Evolutionary conservation across 2,113 vertebrate species (phyloP).

Genomic region (Onychostruthus taczanowskii): DNA sequence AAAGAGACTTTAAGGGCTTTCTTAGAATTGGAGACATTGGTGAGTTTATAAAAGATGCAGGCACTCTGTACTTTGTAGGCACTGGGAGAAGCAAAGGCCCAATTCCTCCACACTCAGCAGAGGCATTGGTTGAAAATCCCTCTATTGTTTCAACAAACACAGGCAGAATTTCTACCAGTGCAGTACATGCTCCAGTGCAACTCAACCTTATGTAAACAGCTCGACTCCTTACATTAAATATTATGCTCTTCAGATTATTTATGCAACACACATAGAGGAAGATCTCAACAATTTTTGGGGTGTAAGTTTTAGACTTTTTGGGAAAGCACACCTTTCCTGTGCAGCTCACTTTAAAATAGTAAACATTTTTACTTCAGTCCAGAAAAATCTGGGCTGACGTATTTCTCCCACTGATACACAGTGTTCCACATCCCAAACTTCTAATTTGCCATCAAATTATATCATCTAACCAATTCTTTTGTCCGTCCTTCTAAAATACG

Average conservation of each 20-base stretch:
- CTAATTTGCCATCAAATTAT: neutral
- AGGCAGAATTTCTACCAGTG: neutral
- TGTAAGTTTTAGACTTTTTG: neutral
- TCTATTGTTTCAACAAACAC: neutral
- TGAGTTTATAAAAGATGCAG: neutral
- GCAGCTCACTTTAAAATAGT: neutral
- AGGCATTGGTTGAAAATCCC: neutral
- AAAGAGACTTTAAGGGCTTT: neutral
- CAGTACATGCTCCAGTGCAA: neutral
- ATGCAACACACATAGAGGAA: slow-evolving; percentile 4
- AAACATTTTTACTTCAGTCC: neutral
- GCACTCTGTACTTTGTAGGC: neutral
- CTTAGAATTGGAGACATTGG: neutral
- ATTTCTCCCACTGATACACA: neutral
- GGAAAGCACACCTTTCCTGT: neutral
- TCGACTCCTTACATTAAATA: slow-evolving; percentile 37
- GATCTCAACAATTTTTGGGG: neutral
- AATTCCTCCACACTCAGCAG: neutral
- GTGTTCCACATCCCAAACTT: neutral
- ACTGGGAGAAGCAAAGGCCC: neutral
- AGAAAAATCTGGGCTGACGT: neutral
- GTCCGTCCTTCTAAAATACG: neutral
- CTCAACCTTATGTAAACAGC: slow-evolving; percentile 4
- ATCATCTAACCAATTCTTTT: neutral
- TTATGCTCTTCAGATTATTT: slow-evolving; percentile 44